These are phyloP conservation scores for Diplazon laetatorius DNA, from an alignment of 2,888 invertebrate species.

Conservation along the genomic window DNA sequence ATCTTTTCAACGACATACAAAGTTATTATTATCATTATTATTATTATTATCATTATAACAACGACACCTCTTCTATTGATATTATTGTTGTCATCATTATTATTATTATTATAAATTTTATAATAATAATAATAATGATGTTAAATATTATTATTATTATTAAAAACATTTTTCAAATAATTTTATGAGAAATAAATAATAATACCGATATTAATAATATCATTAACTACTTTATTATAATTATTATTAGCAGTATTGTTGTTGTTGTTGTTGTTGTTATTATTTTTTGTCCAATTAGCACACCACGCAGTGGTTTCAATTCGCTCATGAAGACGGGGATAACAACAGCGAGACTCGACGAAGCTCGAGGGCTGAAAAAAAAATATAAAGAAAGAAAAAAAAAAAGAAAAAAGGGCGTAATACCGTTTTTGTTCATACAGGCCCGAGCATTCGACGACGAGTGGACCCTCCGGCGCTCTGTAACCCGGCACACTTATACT, in stretches of 20 bases:
- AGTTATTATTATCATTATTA: not conserved
- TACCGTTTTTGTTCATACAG: slow-evolving; percentile 39
- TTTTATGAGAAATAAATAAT: too few relatives aligned
- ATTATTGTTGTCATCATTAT: too few relatives aligned
- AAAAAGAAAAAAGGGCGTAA: slow-evolving; percentile 11
- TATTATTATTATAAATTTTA: too few relatives aligned
- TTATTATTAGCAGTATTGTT: too few relatives aligned
- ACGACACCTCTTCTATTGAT: too few relatives aligned
- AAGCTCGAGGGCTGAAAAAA: slow-evolving; percentile 6
- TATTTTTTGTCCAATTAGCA: slow-evolving; percentile 36
- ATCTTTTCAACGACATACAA: slow-evolving; percentile 48
- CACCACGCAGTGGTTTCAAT: slow-evolving; percentile 28
- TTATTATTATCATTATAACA: not conserved
- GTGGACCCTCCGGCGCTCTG: slow-evolving; percentile 32
- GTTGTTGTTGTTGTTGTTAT: too few relatives aligned
- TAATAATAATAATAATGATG: too few relatives aligned
- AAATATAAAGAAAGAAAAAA: not conserved
- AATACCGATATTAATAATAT: too few relatives aligned
- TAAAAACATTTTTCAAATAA: too few relatives aligned
- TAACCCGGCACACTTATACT: slow-evolving; percentile 25
- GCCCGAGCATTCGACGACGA: slow-evolving; percentile 18
- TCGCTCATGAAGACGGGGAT: slow-evolving; percentile 14
- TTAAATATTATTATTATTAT: too few relatives aligned
- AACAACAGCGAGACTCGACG: slow-evolving; percentile 20
- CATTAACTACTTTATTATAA: too few relatives aligned